Evolutionary conservation across 1,140 invertebrate species (phyloP), one percentile per base, ranked within the genome.

Genomic region (Nixonia krombeini): DNA sequence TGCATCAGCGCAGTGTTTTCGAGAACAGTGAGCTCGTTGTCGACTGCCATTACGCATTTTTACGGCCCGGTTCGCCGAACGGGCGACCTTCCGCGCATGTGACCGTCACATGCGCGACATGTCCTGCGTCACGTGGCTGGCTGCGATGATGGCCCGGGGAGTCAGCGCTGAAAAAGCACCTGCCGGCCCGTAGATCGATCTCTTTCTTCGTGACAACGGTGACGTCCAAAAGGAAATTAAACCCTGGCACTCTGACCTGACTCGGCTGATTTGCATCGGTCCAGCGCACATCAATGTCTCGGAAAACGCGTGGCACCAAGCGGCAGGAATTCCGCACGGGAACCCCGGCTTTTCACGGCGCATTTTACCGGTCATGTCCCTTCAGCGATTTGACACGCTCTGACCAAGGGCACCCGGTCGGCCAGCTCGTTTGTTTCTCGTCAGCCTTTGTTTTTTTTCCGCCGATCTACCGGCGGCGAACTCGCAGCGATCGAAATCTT

Each of bases 211-310:
- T 37, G 35, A 16, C 35, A 37, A 37, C 35, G 35, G 17, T 5
- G 10, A 37, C 17, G 12, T 16, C 10, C 2, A 8, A n/a, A 31
- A 31, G 12, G 29, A n/a, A 4, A 31, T 31, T 31, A 31, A 31
- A 31, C 12, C 29, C 12, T 26, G 25, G 9, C 25, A 26, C 25
- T 26, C 4, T 10, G 29, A 31, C 29, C 29, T 31, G 29, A 31
- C 9, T n/a, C 15, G 15, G 12, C n/a, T 57, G 58, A 76, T 76
- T 76, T 62, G 61, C 74, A 67, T 70, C 35, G 35, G 9, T 37
- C 51, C 53, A 61, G 0, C 63, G 70, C 45, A 18, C 40, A 12
- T 71, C 53, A 74, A 74, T 76, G 65, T 73, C 38, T 49, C 57
- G 18, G 15, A 52, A 55, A 38, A 29, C 21, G 10, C 41, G 9